Conservation (phyloP, 2,797 vertebrate genomes). For the Darevskia nairensis region DNA sequence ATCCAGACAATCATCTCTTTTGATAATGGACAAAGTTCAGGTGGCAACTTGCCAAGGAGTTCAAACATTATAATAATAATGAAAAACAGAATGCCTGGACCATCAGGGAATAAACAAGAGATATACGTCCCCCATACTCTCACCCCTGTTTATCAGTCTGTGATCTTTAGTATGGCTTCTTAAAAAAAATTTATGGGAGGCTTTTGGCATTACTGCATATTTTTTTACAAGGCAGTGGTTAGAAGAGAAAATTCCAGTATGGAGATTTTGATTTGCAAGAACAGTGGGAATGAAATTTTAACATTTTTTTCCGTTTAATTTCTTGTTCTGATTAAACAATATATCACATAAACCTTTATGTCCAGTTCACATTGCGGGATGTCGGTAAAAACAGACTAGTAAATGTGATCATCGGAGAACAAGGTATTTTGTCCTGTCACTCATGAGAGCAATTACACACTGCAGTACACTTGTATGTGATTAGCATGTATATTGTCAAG, state of each 20-base stretch:
- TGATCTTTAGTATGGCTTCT: slow-evolving; percentile 19
- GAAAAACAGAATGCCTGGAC: not conserved
- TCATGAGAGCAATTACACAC: too few species aligned
- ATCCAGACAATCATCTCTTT: slow-evolving; percentile 26
- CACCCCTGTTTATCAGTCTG: not conserved
- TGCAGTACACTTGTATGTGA: too few species aligned
- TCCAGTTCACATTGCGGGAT: not conserved
- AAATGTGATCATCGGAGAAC: too few species aligned
- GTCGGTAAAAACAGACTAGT: too few species aligned
- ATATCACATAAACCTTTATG: slow-evolving; percentile 26
- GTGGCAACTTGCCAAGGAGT: slow-evolving; percentile 6
- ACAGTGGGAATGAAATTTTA: slow-evolving; percentile 7
- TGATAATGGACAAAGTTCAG: not conserved
- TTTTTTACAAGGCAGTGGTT: not conserved
- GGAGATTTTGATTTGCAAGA: slow-evolving; percentile 43
- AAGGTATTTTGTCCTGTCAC: too few species aligned
- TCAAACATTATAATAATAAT: not conserved
- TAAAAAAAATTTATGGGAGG: slow-evolving; percentile 39
- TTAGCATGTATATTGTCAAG: too few species aligned
- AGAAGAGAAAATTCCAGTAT: slow-evolving; percentile 32
- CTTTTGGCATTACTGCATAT: slow-evolving; percentile 36
- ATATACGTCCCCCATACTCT: not conserved
- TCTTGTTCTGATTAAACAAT: not conserved
- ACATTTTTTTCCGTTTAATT: not conserved
- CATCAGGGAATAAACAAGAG: not conserved